Percentiles rank a stretch among this genome's conserved stretches.
phyloP scores from a whole-genome alignment of 2,888 invertebrate genomes.

The Caenorhabditis parvicauda region DNA sequence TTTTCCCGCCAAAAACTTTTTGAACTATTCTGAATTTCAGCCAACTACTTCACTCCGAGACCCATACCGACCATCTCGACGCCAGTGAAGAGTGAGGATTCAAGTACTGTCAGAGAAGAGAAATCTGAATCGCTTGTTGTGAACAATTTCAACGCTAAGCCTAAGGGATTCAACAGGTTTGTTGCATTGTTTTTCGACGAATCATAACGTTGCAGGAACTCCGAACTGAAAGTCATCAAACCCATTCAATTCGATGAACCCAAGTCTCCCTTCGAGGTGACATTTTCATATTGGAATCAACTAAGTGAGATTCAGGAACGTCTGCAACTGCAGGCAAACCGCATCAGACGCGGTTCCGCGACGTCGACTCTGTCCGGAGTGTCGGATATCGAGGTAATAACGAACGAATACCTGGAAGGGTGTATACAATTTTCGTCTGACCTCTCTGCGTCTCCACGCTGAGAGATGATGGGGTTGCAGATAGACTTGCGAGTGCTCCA shows the following conservation, averaged over 20 bases:
- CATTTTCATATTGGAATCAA: not conserved
- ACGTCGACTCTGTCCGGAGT: not conserved
- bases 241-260: conserved; percentile 56
- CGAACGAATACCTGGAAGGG: not conserved
- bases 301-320: conserved; percentile 4
- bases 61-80: conserved; percentile 12
- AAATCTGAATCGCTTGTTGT: conserved; percentile 10
- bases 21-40: conserved; percentile 11
- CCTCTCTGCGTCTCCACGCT: too few species aligned
- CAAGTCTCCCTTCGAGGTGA: conserved; percentile 56
- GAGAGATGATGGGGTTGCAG: too few species aligned
- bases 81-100: conserved; percentile 12
- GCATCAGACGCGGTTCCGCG: not conserved
- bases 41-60: conserved; percentile 6
- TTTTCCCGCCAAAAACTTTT: too few species aligned
- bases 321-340: conserved; percentile 49
- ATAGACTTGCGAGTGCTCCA: too few species aligned
- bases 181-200: too few species aligned
- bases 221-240: conserved; percentile 20
- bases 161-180: conserved; percentile 8
- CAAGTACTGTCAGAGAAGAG: conserved; percentile 10
- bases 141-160: conserved; percentile 26
- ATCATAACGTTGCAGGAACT: too few species aligned
- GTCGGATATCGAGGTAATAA: not conserved
- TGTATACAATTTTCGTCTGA: not conserved